Evolutionary conservation across 2,113 vertebrate genomes (phyloP).

Genomic region (Capreolus pygargus): DNA sequence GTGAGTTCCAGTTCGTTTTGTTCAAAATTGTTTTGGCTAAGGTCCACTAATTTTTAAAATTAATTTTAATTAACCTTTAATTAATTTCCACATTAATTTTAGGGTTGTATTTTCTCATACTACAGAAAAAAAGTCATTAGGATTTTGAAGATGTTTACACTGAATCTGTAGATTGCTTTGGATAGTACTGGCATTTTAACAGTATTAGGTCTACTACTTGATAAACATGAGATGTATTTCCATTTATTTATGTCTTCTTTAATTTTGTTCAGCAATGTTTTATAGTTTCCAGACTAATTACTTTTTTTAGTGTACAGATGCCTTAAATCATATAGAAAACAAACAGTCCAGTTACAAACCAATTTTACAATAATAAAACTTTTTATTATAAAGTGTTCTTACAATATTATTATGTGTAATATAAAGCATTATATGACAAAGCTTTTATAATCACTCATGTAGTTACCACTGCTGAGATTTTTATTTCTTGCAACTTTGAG

Average conservation of each 20-base stretch:
- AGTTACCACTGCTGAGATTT: neutral
- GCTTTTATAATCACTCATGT: neutral
- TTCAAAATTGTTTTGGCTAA: neutral
- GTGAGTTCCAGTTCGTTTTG: neutral
- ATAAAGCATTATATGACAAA: neutral
- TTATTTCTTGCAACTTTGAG: neutral
- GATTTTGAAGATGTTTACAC: neutral
- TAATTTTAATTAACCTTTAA: neutral
- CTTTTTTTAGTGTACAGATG: neutral
- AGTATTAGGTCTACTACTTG: neutral
- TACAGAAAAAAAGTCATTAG: neutral
- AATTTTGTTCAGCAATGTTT: neutral
- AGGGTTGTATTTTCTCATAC: neutral
- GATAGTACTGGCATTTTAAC: neutral
- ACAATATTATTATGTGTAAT: neutral
- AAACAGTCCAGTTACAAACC: neutral
- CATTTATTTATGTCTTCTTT: neutral
- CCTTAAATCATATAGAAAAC: neutral
- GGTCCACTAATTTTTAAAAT: neutral
- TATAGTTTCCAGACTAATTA: neutral
- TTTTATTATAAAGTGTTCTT: neutral
- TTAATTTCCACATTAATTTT: neutral
- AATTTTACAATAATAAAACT: neutral
- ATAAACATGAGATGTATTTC: neutral
- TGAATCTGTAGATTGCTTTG: neutral